Evolutionary conservation across 2,888 invertebrate species (phyloP).

Genomic region (Zygaena filipendulae): DNA sequence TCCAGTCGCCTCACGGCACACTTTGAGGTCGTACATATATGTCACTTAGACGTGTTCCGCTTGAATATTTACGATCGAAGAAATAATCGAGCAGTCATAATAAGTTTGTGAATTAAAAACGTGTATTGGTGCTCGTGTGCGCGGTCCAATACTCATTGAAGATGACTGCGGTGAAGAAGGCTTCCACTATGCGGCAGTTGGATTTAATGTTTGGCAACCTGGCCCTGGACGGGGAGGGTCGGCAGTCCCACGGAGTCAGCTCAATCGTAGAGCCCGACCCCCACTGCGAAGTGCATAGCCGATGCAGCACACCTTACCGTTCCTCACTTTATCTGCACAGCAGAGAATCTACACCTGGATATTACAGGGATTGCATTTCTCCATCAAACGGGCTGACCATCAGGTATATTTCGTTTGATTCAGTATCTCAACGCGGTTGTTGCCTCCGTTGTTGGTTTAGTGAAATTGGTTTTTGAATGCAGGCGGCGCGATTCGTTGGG

Average conservation of each 20-base stretch:
- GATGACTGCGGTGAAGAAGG: slow-evolving; percentile 70
- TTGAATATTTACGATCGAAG: slow-evolving; percentile 22
- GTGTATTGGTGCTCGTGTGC: slow-evolving; percentile 15
- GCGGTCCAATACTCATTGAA: slow-evolving; percentile 23
- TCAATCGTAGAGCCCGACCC: slow-evolving; percentile 68
- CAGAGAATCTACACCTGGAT: slow-evolving; percentile 65
- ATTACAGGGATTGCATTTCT: slow-evolving; percentile 64
- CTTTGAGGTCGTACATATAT: slow-evolving; percentile 62
- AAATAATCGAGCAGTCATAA: slow-evolving; percentile 23
- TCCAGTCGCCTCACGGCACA: slow-evolving; percentile 62
- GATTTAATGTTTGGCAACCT: slow-evolving; percentile 78
- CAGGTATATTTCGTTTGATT: slow-evolving; percentile 34
- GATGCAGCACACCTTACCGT: slow-evolving; percentile 50
- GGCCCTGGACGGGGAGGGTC: slow-evolving; percentile 64
- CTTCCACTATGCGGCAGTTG: slow-evolving; percentile 75
- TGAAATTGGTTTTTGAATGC: slow-evolving; percentile 20
- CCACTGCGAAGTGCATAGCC: slow-evolving; percentile 79
- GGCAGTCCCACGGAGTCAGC: slow-evolving; percentile 50
- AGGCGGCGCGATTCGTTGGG: slow-evolving; percentile 72
- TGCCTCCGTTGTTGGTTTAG: too few relatives aligned
- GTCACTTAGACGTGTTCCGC: slow-evolving; percentile 43
- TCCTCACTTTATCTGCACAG: slow-evolving; percentile 57
- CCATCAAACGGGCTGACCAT: slow-evolving; percentile 57
- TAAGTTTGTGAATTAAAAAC: slow-evolving; percentile 36
- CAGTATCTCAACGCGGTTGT: slow-evolving; percentile 1